Conservation (phyloP, 2,888 invertebrate genomes). For the Aphidius colemani region DNA sequence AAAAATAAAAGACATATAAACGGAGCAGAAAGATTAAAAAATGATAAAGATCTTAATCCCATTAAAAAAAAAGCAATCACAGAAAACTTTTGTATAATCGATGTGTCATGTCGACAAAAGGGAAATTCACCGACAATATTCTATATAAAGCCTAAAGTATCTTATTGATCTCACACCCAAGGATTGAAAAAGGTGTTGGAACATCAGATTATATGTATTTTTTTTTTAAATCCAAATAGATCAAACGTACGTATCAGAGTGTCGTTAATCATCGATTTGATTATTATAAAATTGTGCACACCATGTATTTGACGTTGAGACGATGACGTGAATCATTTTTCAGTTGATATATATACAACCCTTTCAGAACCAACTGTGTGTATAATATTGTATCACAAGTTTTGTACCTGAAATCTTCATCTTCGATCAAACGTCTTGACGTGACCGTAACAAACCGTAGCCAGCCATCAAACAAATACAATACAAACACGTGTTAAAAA, state of each 20-base stretch:
- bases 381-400: slow-evolving; percentile 19
- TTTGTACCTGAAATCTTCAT: slow-evolving; percentile 30
- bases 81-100: too few relatives aligned
- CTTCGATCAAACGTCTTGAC: slow-evolving; percentile 26
- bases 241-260: slow-evolving; percentile 28
- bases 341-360: slow-evolving; percentile 28
- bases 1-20: too few relatives aligned
- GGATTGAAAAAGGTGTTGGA: too few relatives aligned
- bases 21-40: too few relatives aligned
- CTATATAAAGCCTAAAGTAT: background rate
- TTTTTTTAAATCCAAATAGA: background rate
- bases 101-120: background rate
- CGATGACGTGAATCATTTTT: slow-evolving; percentile 37
- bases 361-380: background rate
- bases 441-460: background rate
- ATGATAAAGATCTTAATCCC: too few relatives aligned
- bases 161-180: background rate
- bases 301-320: slow-evolving; percentile 26
- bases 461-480: background rate
- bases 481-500: slow-evolving; percentile 3
- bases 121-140: slow-evolving; percentile 2
- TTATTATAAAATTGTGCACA: slow-evolving; percentile 32
- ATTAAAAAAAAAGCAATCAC: too few relatives aligned
- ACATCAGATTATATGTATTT: too few relatives aligned
- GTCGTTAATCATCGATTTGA: slow-evolving; percentile 37